phyloP scores from a whole-genome alignment of 2,113 vertebrate genomes.

The Antechinus flavipes region DNA sequence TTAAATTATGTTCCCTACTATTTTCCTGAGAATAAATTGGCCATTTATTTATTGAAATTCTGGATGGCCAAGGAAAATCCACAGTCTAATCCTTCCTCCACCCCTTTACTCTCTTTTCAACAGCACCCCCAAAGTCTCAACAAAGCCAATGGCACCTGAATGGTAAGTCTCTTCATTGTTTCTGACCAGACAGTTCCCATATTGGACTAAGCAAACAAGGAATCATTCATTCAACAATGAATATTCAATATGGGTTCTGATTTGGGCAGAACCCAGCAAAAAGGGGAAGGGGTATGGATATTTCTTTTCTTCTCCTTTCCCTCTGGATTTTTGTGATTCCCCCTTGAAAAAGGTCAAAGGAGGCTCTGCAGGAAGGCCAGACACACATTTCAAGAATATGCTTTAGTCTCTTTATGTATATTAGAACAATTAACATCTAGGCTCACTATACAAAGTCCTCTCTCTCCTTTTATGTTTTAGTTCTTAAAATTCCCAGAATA shows the following conservation, averaged over 20 bases:
- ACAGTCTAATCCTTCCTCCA: neutral
- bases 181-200: neutral
- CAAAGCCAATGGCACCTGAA: neutral
- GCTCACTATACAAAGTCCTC: constrained; percentile 81
- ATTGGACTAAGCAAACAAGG: neutral
- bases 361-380: constrained; percentile 69
- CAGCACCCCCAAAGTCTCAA: neutral
- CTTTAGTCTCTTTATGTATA: constrained; percentile 81
- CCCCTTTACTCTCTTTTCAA: neutral
- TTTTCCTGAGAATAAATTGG: constrained; percentile 1
- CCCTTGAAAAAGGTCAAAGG: constrained; percentile 53
- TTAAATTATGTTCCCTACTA: neutral
- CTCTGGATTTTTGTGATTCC: constrained; percentile 57
- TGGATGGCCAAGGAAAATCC: constrained; percentile 18
- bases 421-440: constrained; percentile 85
- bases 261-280: constrained; percentile 52
- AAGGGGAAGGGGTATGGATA: neutral
- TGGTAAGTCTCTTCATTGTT: neutral
- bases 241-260: constrained; percentile 44
- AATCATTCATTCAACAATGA: constrained; percentile 44
- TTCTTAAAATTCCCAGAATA: constrained; percentile 87
- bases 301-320: constrained; percentile 59
- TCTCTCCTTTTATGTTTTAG: constrained; percentile 83
- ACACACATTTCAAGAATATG: constrained; percentile 58
- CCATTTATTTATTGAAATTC: neutral